Evolutionary conservation across 2,113 vertebrate species (phyloP).

Genomic region (Drymodes brunneopygia): DNA sequence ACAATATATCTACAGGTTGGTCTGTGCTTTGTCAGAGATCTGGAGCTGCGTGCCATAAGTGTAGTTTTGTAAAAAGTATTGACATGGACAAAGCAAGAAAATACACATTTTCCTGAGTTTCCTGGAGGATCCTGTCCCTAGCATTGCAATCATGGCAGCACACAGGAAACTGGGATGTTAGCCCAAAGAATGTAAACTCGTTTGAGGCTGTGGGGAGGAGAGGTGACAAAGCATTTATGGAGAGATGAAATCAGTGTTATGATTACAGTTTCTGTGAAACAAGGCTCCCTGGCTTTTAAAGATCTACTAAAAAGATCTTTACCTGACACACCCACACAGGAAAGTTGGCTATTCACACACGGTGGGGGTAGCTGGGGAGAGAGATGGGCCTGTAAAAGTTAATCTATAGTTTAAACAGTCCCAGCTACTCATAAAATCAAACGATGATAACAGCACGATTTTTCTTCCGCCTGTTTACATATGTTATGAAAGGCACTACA

Average conservation of each 20-base stretch:
- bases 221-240: background rate
- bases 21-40: background rate
- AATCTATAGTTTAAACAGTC: slow-evolving; percentile 21
- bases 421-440: slow-evolving; percentile 12
- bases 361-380: background rate
- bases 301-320: background rate
- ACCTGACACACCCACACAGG: background rate
- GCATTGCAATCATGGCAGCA: background rate
- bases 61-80: background rate
- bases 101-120: background rate
- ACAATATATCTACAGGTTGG: background rate
- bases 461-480: slow-evolving; percentile 59
- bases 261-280: background rate
- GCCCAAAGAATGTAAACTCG: background rate
- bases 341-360: background rate
- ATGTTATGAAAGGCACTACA: slow-evolving; percentile 45
- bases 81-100: background rate
- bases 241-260: background rate
- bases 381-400: background rate
- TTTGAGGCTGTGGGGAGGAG: background rate
- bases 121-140: fast-evolving
- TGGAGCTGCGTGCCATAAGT: background rate
- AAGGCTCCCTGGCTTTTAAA: background rate
- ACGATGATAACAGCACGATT: slow-evolving; percentile 29
- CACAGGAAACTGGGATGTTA: background rate